Conservation (phyloP, 2,888 invertebrate species). For the Agrochola litura region DNA sequence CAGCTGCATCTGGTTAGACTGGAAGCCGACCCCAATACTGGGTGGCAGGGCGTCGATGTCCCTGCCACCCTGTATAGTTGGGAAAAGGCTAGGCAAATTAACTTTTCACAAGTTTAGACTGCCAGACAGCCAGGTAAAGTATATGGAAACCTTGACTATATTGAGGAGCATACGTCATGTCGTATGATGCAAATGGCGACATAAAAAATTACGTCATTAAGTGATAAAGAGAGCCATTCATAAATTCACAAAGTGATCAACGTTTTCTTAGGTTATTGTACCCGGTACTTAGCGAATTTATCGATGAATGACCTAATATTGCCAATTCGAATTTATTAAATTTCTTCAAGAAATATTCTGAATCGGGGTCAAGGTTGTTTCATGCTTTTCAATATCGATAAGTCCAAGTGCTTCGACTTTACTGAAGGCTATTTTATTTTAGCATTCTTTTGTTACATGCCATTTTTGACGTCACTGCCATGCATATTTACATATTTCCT, state of each 20-base stretch:
- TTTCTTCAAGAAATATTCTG: not conserved
- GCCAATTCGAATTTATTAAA: not conserved
- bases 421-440: slow-evolving; percentile 9
- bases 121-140: not conserved
- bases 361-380: slow-evolving; percentile 7
- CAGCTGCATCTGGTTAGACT: too few species aligned
- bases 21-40: too few species aligned
- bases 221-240: slow-evolving; percentile 14
- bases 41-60: too few species aligned
- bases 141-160: slow-evolving; percentile 18
- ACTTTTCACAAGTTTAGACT: not conserved
- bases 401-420: slow-evolving; percentile 6
- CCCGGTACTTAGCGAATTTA: not conserved
- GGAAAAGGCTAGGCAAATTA: too few species aligned
- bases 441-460: slow-evolving; percentile 17
- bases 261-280: not conserved
- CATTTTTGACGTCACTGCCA: not conserved
- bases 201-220: slow-evolving; percentile 18
- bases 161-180: slow-evolving; percentile 17
- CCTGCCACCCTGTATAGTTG: too few species aligned
- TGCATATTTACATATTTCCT: not conserved
- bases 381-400: slow-evolving; percentile 13
- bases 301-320: slow-evolving; percentile 14
- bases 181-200: slow-evolving; percentile 32
- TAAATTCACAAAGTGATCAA: slow-evolving; percentile 4